Conservation (phyloP, 2,113 vertebrate genomes). For the Cebus imitator region DNA sequence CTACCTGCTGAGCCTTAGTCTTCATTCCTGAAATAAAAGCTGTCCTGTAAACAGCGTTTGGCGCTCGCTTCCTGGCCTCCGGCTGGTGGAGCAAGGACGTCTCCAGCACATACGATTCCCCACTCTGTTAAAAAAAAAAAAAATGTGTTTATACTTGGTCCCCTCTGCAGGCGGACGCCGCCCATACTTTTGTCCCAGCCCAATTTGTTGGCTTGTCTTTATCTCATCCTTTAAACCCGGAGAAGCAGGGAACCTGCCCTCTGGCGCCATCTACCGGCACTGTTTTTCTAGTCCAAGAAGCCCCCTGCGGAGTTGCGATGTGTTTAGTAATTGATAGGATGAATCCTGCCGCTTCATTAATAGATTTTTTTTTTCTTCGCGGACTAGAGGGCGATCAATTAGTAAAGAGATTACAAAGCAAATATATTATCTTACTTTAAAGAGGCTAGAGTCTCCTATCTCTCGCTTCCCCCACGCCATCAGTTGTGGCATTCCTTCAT, state of each 20-base stretch:
- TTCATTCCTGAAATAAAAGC: constrained; percentile 55
- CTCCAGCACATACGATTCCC: constrained; percentile 22
- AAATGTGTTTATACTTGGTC: constrained; percentile 40
- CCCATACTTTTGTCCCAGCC: background rate
- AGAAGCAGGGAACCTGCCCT: constrained; percentile 50
- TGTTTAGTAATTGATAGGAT: background rate
- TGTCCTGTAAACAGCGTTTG: constrained; percentile 31
- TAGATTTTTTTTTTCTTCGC: background rate
- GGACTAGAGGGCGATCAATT: background rate
- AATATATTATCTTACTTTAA: constrained; percentile 10
- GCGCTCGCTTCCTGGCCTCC: background rate
- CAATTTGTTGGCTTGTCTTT: background rate
- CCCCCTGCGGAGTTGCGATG: background rate
- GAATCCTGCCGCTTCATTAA: background rate
- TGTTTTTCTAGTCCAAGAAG: background rate
- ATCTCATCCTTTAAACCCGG: background rate
- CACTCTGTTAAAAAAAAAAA: background rate
- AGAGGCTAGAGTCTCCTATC: background rate
- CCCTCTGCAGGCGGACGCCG: background rate
- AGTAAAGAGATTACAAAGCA: background rate
- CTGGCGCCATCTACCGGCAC: constrained; percentile 81
- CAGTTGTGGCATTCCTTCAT: constrained; percentile 38
- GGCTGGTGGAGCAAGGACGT: constrained; percentile 28
- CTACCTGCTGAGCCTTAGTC: constrained; percentile 29
- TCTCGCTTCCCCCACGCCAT: background rate